phyloP scores from a whole-genome alignment of 2,113 vertebrate species.

The Hassar affinis region DNA sequence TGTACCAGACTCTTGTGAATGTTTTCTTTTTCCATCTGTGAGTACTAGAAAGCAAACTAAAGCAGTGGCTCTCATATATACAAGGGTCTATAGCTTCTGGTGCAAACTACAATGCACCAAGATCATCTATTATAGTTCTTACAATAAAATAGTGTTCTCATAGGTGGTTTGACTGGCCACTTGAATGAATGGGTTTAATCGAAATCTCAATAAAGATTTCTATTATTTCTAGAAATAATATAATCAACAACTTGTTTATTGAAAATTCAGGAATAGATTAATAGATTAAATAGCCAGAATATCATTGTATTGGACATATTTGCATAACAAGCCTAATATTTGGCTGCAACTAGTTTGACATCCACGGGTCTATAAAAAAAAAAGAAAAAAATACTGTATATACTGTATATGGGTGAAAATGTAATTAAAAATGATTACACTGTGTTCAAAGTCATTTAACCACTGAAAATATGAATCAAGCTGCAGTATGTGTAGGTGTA shows the following conservation, averaged over 20 bases:
- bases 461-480: not conserved
- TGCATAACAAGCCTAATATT: not conserved
- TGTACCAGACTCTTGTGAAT: not conserved
- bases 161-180: not conserved
- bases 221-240: not conserved
- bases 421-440: not conserved
- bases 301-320: not conserved
- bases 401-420: no score
- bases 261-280: not conserved
- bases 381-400: no score
- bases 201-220: not conserved
- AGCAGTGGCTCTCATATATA: not conserved
- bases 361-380: not conserved
- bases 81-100: not conserved
- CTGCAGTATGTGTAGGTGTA: not conserved
- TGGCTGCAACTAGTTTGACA: not conserved
- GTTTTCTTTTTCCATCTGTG: not conserved
- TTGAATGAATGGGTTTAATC: not conserved
- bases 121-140: not conserved
- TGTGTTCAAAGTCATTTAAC: not conserved
- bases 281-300: not conserved
- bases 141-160: not conserved
- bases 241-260: not conserved
- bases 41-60: not conserved
- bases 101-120: not conserved